phyloP scores from a whole-genome alignment of 2,797 vertebrate genomes.

The Lycodopsis pacificus region DNA sequence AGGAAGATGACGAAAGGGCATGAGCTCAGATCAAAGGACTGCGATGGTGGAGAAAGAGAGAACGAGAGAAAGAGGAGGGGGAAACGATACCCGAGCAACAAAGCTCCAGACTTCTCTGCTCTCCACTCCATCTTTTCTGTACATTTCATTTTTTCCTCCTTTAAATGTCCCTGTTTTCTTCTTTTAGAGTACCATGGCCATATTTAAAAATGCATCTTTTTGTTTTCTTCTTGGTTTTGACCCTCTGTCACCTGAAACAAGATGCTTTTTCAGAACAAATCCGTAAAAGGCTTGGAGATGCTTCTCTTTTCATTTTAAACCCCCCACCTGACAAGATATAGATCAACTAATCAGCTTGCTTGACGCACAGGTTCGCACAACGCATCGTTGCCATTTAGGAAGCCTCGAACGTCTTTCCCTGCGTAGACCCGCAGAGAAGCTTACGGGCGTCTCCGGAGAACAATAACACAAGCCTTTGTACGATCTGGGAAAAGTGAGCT shows the following conservation, averaged over 20 bases:
- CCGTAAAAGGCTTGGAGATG: not conserved
- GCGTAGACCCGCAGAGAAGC: not conserved
- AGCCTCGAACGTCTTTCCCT: not conserved
- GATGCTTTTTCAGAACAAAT: not conserved
- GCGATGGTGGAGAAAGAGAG: slow-evolving; percentile 43
- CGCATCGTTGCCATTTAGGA: not conserved
- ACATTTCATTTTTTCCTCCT: slow-evolving; percentile 19
- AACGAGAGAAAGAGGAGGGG: slow-evolving; percentile 29
- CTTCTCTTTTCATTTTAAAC: slow-evolving; percentile 10
- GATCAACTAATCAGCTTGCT: not conserved
- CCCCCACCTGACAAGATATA: not conserved
- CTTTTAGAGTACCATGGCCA: slow-evolving; percentile 13
- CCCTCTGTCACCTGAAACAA: not conserved
- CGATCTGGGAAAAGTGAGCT: not conserved
- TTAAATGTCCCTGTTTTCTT: slow-evolving; percentile 32
- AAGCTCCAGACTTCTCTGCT: slow-evolving; percentile 42
- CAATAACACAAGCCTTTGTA: not conserved
- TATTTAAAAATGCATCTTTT: slow-evolving; percentile 26
- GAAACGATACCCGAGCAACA: slow-evolving; percentile 37
- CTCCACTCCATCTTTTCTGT: slow-evolving; percentile 25
- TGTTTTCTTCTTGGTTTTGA: not conserved
- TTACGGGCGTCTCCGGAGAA: not conserved
- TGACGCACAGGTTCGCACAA: not conserved
- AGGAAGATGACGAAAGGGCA: slow-evolving; percentile 58
- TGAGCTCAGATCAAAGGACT: slow-evolving; percentile 69